phyloP scores from a whole-genome alignment of 2,113 vertebrate genomes.

The Leucosticte australis region DNA sequence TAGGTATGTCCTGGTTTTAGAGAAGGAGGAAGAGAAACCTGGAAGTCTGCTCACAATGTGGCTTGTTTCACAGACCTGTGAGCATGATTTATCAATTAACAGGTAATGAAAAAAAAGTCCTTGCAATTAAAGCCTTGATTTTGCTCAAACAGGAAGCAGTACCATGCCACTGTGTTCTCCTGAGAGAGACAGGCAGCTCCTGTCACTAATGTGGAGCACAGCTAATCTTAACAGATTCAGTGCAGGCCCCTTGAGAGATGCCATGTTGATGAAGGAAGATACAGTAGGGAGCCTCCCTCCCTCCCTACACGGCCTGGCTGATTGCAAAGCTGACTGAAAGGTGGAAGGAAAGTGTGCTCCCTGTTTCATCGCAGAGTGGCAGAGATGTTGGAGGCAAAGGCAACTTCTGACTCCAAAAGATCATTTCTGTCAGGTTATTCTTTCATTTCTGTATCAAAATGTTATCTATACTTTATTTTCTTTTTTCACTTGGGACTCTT shows the following conservation, averaged over 20 bases:
- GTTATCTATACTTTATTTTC: not conserved
- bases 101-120: conserved; percentile 93
- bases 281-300: conserved; percentile 69
- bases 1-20: not conserved
- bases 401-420: conserved; percentile 65
- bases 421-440: conserved; percentile 55
- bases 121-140: conserved; percentile 97
- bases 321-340: conserved; percentile 74
- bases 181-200: conserved; percentile 83
- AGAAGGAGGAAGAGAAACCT: conserved; percentile 4
- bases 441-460: conserved; percentile 63
- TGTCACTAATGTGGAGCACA: conserved; percentile 85
- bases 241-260: conserved; percentile 81
- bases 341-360: conserved; percentile 71
- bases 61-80: conserved; percentile 44
- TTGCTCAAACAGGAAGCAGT: conserved; percentile 89
- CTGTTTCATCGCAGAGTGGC: conserved; percentile 60
- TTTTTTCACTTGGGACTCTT: not conserved
- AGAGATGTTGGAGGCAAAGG: conserved; percentile 71
- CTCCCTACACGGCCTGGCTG: conserved; percentile 63
- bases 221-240: conserved; percentile 86
- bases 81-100: conserved; percentile 96
- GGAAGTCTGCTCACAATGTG: not conserved
- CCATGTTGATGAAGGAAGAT: conserved; percentile 79
- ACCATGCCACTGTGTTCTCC: conserved; percentile 81